Conservation (phyloP, 2,113 vertebrate species). For the Microtus pennsylvanicus region DNA sequence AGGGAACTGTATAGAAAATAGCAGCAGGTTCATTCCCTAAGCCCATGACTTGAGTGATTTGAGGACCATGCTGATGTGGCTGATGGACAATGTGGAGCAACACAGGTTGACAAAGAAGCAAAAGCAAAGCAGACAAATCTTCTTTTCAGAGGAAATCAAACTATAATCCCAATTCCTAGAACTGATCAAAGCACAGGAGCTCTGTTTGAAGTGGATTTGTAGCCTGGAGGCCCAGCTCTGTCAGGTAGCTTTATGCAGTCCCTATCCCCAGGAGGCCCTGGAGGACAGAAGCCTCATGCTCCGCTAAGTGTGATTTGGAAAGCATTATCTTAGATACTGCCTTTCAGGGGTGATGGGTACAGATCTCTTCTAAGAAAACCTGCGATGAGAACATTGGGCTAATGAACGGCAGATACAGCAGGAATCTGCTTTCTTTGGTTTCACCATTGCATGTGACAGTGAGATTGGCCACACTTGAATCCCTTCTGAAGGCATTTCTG, state of each 20-base stretch:
- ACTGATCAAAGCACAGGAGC: constrained; percentile 54
- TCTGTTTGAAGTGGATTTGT: constrained; percentile 60
- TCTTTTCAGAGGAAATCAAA: constrained; percentile 68
- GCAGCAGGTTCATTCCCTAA: constrained; percentile 40
- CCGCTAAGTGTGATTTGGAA: constrained; percentile 10
- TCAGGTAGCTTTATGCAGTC: background rate
- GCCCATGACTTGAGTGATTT: background rate
- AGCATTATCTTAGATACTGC: background rate
- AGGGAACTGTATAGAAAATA: constrained; percentile 22
- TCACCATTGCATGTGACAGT: background rate
- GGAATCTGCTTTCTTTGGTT: background rate
- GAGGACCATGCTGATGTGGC: background rate
- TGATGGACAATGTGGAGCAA: background rate
- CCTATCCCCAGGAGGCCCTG: background rate
- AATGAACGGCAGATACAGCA: background rate
- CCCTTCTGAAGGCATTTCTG: background rate
- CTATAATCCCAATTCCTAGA: constrained; percentile 41
- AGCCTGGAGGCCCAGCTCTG: constrained; percentile 38
- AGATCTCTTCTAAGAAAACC: background rate
- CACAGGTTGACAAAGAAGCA: background rate
- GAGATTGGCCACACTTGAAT: background rate
- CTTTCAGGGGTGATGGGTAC: background rate
- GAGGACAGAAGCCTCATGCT: background rate
- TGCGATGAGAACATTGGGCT: background rate
- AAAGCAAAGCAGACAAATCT: background rate